Evolutionary conservation across 2,888 invertebrate genomes (phyloP).

Genomic region (Panorpa germanica): DNA sequence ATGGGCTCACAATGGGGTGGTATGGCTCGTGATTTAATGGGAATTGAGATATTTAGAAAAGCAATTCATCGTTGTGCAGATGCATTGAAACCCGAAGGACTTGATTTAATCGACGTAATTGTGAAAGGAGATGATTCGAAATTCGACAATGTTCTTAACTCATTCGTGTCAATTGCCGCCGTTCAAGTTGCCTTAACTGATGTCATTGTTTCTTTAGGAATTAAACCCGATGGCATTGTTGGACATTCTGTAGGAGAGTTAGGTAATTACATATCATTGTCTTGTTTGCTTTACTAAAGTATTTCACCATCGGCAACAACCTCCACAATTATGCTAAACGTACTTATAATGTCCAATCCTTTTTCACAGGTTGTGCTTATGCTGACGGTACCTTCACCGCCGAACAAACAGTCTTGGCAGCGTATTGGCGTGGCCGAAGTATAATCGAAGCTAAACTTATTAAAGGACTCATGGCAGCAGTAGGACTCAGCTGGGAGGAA

Average conservation of each 20-base stretch:
- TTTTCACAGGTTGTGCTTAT: slow-evolving; percentile 94
- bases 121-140: slow-evolving; percentile 54
- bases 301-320: slow-evolving; percentile 1
- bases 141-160: slow-evolving; percentile 73
- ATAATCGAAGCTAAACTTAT: slow-evolving; percentile 56
- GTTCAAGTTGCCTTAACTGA: slow-evolving; percentile 95
- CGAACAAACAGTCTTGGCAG: slow-evolving; percentile 84
- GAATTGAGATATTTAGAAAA: slow-evolving; percentile 59
- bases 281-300: neutral
- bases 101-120: slow-evolving; percentile 69
- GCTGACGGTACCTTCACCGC: slow-evolving; percentile 90
- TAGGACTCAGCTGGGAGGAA: slow-evolving; percentile 79
- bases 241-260: slow-evolving; percentile 92
- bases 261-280: slow-evolving; percentile 27
- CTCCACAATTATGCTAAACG: too few species aligned
- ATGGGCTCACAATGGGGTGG: slow-evolving; percentile 98
- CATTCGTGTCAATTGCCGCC: slow-evolving; percentile 87
- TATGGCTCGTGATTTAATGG: slow-evolving; percentile 79
- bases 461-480: slow-evolving; percentile 78
- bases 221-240: slow-evolving; percentile 83
- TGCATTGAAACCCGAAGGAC: slow-evolving; percentile 53
- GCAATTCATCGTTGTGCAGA: slow-evolving; percentile 61
- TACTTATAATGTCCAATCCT: too few species aligned
- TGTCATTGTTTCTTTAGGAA: slow-evolving; percentile 50
- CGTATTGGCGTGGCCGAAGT: slow-evolving; percentile 82